phyloP scores from a whole-genome alignment of 2,888 invertebrate species.

The Eulithis prunata region DNA sequence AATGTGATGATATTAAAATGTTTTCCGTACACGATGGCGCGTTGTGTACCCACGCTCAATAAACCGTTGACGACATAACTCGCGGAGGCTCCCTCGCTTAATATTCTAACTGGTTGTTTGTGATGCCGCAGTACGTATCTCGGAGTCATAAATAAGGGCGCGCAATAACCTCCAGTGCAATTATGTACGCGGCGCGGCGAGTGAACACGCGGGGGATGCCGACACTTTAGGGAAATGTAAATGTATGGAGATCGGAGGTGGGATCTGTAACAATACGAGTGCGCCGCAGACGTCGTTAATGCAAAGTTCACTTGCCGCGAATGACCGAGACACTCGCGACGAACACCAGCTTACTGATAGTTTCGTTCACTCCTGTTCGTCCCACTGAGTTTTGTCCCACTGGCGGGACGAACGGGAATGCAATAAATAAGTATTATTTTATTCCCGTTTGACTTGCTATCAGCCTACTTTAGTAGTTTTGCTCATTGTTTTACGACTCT shows the following conservation, averaged over 20 bases:
- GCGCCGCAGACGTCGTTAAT: constrained; percentile 17
- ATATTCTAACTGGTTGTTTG: constrained; percentile 36
- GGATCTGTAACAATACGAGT: constrained; percentile 20
- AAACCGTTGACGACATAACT: constrained; percentile 27
- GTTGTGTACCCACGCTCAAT: constrained; percentile 23
- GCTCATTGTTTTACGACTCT: not conserved
- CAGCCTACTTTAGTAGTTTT: not conserved
- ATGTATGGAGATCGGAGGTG: constrained; percentile 35
- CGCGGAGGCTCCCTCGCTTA: constrained; percentile 17
- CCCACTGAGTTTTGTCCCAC: too few species aligned
- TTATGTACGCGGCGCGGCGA: constrained; percentile 13
- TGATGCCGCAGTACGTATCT: constrained; percentile 21
- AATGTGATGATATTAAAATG: constrained; percentile 26
- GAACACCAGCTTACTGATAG: too few species aligned
- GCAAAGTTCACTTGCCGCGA: not conserved
- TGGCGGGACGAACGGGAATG: too few species aligned
- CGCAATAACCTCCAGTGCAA: constrained; percentile 30
- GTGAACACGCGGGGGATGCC: constrained; percentile 17
- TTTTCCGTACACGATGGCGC: constrained; percentile 18
- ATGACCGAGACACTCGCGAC: not conserved
- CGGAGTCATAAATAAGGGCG: constrained; percentile 33
- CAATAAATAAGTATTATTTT: too few species aligned
- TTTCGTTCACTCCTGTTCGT: too few species aligned
- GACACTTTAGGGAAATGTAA: constrained; percentile 41
- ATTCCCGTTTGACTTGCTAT: too few species aligned